Evolutionary conservation across 2,888 invertebrate genomes (phyloP).

Genomic region (Diaphora mendica): DNA sequence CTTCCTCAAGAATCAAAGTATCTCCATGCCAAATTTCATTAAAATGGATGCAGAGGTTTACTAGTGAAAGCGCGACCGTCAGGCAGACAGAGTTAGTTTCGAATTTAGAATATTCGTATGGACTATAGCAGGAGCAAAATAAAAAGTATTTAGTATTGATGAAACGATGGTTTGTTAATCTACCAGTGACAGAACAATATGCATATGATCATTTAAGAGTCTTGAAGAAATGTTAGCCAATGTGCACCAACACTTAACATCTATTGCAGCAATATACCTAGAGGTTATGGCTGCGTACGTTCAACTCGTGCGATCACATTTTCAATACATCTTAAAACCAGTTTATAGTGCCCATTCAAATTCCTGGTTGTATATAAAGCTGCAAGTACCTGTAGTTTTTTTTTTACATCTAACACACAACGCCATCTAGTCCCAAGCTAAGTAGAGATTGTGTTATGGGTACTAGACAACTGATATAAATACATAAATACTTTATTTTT

Average conservation of each 20-base stretch:
- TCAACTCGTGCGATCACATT: slow-evolving; percentile 3
- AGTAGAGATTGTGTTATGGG: too few relatives aligned
- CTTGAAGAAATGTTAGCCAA: background rate
- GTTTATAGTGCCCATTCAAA: background rate
- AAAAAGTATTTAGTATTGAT: background rate
- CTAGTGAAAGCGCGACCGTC: too few relatives aligned
- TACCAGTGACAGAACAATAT: background rate
- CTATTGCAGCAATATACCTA: background rate
- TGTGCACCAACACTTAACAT: background rate
- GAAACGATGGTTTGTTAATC: background rate
- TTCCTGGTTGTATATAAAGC: background rate
- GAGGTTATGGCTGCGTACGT: background rate
- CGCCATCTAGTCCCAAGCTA: too few relatives aligned
- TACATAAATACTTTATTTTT: too few relatives aligned
- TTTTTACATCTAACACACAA: too few relatives aligned
- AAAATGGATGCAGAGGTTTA: too few relatives aligned
- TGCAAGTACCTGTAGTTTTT: background rate
- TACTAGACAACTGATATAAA: too few relatives aligned
- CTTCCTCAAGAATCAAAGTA: too few relatives aligned
- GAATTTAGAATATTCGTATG: too few relatives aligned
- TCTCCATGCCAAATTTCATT: too few relatives aligned
- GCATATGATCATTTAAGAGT: background rate
- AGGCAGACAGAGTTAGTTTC: too few relatives aligned
- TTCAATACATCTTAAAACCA: background rate
- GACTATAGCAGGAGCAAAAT: too few relatives aligned